phyloP scores from a whole-genome alignment of 2,113 vertebrate genomes.

The Notechis scutatus region DNA sequence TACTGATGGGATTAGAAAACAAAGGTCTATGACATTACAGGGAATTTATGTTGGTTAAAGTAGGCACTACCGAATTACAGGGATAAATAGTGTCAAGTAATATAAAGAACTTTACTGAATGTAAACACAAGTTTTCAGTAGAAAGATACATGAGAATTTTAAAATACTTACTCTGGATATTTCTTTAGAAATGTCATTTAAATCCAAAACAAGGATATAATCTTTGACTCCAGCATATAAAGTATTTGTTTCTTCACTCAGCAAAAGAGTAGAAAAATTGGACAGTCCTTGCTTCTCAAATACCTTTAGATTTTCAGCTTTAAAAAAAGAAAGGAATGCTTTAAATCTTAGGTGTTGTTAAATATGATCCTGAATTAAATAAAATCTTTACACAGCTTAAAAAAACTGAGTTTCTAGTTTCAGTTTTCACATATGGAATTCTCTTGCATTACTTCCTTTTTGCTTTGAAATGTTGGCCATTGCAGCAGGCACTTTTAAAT shows the following conservation, averaged over 20 bases:
- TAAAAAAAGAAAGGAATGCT: conserved; percentile 2
- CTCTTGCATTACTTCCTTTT: not conserved
- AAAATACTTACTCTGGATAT: conserved; percentile 61
- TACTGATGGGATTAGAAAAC: not conserved
- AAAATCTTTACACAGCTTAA: not conserved
- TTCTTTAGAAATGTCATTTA: conserved; percentile 63
- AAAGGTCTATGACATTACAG: not conserved
- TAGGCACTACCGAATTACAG: not conserved
- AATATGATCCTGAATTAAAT: not conserved
- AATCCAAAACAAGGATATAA: conserved; percentile 71
- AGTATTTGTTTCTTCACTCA: conserved; percentile 65
- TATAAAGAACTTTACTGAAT: not conserved
- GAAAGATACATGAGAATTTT: not conserved
- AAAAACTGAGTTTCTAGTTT: not conserved
- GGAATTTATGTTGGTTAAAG: not conserved
- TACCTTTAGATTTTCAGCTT: conserved; percentile 59
- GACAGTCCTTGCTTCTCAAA: conserved; percentile 65
- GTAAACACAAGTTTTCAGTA: not conserved
- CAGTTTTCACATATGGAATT: not conserved
- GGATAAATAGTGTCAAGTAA: not conserved
- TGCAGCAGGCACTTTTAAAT: not conserved
- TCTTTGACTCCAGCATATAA: conserved; percentile 76
- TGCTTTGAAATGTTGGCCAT: not conserved
- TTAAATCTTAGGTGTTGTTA: not conserved
- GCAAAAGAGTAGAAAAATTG: conserved; percentile 72